Percentiles rank a stretch among this genome's conserved stretches.
phyloP scores from a whole-genome alignment of 2,113 vertebrate genomes.

The Microtus richardsoni region DNA sequence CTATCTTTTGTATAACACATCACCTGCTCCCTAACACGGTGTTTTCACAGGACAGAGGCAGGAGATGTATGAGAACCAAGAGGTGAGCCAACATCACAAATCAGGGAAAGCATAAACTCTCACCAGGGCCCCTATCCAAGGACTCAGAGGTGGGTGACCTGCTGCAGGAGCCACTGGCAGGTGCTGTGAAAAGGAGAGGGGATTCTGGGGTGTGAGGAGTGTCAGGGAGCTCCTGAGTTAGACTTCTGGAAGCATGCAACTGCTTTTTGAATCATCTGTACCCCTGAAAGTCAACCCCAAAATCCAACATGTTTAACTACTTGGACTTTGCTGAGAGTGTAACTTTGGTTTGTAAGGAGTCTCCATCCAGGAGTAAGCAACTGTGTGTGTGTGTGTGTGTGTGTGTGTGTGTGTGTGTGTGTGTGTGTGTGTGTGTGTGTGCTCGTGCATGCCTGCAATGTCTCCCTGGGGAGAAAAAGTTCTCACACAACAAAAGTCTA shows the following conservation, averaged over 20 bases:
- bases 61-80: no score
- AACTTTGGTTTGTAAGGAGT: background rate
- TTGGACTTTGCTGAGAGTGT: background rate
- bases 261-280: background rate
- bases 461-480: background rate
- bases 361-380: background rate
- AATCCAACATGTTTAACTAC: background rate
- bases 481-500: background rate
- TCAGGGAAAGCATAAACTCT: background rate
- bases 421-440: background rate
- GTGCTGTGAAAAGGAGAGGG: no score
- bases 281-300: background rate
- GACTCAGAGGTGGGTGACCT: background rate
- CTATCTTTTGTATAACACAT: no score
- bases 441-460: background rate
- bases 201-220: accelerated
- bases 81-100: no score
- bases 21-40: background rate
- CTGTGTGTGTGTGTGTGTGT: background rate
- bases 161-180: background rate
- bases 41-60: background rate
- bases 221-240: background rate
- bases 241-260: background rate
- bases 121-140: background rate
- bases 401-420: background rate